phyloP scores from a whole-genome alignment of 2,113 vertebrate species.

The Numida meleagris region DNA sequence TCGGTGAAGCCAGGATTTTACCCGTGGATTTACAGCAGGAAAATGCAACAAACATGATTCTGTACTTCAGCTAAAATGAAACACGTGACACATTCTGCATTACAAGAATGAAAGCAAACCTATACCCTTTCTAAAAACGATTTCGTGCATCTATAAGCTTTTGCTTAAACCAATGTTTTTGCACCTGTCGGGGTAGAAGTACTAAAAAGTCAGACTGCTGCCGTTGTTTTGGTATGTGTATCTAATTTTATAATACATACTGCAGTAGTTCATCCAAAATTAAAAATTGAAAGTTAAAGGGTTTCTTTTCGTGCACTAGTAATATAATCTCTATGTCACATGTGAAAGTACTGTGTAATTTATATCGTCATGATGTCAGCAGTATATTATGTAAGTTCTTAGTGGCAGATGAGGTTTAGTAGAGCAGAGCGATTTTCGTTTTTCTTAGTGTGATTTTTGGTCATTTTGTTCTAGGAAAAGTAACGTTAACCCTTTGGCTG shows the following conservation, averaged over 20 bases:
- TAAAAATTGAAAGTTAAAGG: constrained; percentile 63
- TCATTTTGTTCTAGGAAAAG: constrained; percentile 34
- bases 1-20: not conserved
- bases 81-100: not conserved
- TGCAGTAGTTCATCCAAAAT: constrained; percentile 43
- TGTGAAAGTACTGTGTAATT: constrained; percentile 72
- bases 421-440: constrained; percentile 40
- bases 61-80: constrained; percentile 56
- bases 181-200: constrained; percentile 57
- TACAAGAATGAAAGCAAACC: constrained; percentile 14
- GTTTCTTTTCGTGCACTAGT: constrained; percentile 55
- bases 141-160: not conserved
- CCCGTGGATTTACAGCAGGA: constrained; percentile 32
- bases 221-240: not conserved
- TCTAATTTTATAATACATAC: constrained; percentile 51
- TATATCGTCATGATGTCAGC: constrained; percentile 73
- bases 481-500: not conserved
- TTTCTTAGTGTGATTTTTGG: constrained; percentile 51
- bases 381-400: constrained; percentile 74
- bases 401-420: constrained; percentile 65
- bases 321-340: constrained; percentile 75
- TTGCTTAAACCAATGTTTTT: constrained; percentile 53
- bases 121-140: not conserved
- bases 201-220: constrained; percentile 55
- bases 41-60: constrained; percentile 37